These are phyloP conservation scores for Xenopus petersii DNA, from an alignment of 2,797 vertebrate species.

Conservation along the genomic window DNA sequence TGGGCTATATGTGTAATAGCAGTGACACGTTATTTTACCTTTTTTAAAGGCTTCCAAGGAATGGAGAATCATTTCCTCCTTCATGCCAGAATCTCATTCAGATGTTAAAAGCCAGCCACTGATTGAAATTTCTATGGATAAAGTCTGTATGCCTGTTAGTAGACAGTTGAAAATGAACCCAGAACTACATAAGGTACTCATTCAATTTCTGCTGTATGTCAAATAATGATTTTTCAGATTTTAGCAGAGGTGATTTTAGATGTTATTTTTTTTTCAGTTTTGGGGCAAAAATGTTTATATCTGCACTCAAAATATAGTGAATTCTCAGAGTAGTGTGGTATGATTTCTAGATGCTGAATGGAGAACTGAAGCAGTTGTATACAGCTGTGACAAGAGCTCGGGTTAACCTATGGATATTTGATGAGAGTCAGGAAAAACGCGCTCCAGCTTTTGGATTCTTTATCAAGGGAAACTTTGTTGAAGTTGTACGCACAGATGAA, in stretches of 20 bases:
- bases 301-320: too few relatives aligned
- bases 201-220: too few relatives aligned
- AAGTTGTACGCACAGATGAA: constrained; percentile 71
- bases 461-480: constrained; percentile 63
- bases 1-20: too few relatives aligned
- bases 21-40: neutral
- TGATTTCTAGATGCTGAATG: constrained; percentile 69
- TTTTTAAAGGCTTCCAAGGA: constrained; percentile 69
- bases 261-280: too few relatives aligned
- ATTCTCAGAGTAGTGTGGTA: neutral
- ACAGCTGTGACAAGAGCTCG: constrained; percentile 75
- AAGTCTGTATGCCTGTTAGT: constrained; percentile 42
- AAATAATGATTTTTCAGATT: neutral
- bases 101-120: constrained; percentile 53
- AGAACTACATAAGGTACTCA: constrained; percentile 72
- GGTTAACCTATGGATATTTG: constrained; percentile 80
- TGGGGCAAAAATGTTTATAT: too few relatives aligned
- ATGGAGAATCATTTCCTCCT: constrained; percentile 75
- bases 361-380: constrained; percentile 75
- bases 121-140: constrained; percentile 63
- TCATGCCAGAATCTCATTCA: constrained; percentile 44
- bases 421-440: constrained; percentile 70
- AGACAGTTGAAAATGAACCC: constrained; percentile 55
- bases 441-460: constrained; percentile 74
- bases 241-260: too few relatives aligned